A percentile compares a stretch with the other conserved stretches of the same genome.
These are phyloP conservation scores for Chrysocyon brachyurus DNA, from an alignment of 2,797 vertebrate genomes.

Conservation along the genomic window DNA sequence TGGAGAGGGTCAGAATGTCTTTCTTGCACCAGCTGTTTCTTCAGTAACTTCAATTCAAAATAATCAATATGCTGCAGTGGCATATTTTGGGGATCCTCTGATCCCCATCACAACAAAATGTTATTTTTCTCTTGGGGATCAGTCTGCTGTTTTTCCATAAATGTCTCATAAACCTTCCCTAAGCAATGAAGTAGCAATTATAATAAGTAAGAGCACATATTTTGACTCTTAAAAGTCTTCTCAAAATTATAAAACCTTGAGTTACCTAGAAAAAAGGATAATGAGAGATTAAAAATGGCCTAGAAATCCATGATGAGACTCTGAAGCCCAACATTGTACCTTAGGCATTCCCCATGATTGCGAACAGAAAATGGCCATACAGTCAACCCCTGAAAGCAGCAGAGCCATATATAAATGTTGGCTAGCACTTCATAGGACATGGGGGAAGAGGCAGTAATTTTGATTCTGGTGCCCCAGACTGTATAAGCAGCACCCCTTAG, in stretches of 20 bases:
- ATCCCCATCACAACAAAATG: slow-evolving; percentile 76
- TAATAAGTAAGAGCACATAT: slow-evolving; percentile 82
- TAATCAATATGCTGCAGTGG: not conserved
- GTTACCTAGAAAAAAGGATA: slow-evolving; percentile 67
- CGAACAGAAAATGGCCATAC: not conserved
- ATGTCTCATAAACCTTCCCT: slow-evolving; percentile 78
- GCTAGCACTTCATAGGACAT: not conserved
- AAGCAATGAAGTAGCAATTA: slow-evolving; percentile 80
- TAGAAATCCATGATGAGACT: not conserved
- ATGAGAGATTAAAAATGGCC: not conserved
- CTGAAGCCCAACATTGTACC: not conserved
- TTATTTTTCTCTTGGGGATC: slow-evolving; percentile 84
- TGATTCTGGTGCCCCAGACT: not conserved
- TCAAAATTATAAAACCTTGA: slow-evolving; percentile 83
- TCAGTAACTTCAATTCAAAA: not conserved
- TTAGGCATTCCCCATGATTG: not conserved
- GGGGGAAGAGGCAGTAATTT: not conserved
- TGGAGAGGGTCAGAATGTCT: not conserved
- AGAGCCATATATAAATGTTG: not conserved
- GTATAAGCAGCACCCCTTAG: not conserved
- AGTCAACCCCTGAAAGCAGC: not conserved
- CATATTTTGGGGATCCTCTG: not conserved
- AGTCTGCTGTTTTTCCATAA: slow-evolving; percentile 80
- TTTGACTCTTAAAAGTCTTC: slow-evolving; percentile 83
- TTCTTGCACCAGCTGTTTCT: not conserved